Base-by-base conservation (phyloP, 2,113 vertebrate species). In the Nipponia nippon region DNA sequence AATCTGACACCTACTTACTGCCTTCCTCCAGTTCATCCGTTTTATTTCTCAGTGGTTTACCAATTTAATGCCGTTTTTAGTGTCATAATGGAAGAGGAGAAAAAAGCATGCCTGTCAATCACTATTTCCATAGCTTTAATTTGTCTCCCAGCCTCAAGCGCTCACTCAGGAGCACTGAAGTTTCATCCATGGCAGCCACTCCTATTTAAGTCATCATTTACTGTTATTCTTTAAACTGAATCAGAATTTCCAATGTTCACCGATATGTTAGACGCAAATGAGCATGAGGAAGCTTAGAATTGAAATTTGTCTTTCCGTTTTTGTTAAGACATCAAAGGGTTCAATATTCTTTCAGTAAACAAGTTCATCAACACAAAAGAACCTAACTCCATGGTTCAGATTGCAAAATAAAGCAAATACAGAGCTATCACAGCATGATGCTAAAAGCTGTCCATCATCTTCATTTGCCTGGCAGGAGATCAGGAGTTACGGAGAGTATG, bases 361-460 rank as follows among this genome's bases (percentile, higher is more conserved):
- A 83, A 65, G 50, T 85, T 92, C 23, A 1, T 84, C 86, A 84
- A 87, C 25, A 52, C 22, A 55, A 42, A 96, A 36, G 47, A 89
- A 59, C 32, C 32, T 66, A 93, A 84, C 65, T 71, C 47, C 44
- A 38, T 52, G 63, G 27, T 92, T 93, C 69, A 56, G 49, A 72
- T 4, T 22, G 49, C 19, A 95, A 95, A 91, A 87, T 82, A 79
- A 87, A 91, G 67, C 29, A 93, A 85, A 79, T 21, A 63, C 7
- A 75, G 76, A 87, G 36, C 65, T 78, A 88, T 58, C 88, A 92
- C 65, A 79, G 59, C 52, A 70, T 38, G 77, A 89, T 25, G 15
- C 65, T 72, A 89, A 92, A 87, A 92, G 83, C 77, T 91, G 56
- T 82, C 73, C 52, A 72, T 95, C 87, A 94, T 62, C 49, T 49